Percentiles rank a stretch among this genome's conserved stretches.
Evolutionary conservation across 2,888 invertebrate genomes (phyloP).

Genomic region (Athripsodes cinereus): DNA sequence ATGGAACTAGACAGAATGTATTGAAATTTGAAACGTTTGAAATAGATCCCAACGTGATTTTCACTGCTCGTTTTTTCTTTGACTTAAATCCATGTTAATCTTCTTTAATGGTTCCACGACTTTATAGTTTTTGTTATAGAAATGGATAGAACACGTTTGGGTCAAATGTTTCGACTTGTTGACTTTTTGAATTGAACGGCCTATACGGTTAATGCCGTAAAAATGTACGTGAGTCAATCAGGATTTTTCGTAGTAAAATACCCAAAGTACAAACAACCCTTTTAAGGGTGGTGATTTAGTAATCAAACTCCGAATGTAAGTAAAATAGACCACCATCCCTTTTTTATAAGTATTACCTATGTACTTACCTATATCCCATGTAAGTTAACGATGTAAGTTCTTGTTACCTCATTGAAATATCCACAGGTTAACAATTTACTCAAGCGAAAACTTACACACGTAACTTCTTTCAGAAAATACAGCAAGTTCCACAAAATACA

Average conservation of each 20-base stretch:
- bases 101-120: neutral
- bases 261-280: constrained; percentile 6
- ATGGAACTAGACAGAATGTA: too few relatives aligned
- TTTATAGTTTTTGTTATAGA: neutral
- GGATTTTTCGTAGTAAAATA: constrained; percentile 13
- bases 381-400: neutral
- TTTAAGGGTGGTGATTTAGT: constrained; percentile 18
- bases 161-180: constrained; percentile 16
- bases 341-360: too few relatives aligned
- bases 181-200: constrained; percentile 14
- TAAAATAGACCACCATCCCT: neutral
- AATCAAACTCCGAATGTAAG: constrained; percentile 12
- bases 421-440: too few relatives aligned
- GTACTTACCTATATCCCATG: neutral
- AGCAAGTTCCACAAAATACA: too few relatives aligned
- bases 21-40: too few relatives aligned
- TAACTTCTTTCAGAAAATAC: too few relatives aligned
- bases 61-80: too few relatives aligned
- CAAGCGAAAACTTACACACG: too few relatives aligned
- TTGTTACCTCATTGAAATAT: neutral
- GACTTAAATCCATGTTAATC: neutral
- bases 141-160: constrained; percentile 4
- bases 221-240: constrained; percentile 25
- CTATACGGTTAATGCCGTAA: constrained; percentile 11
- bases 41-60: too few relatives aligned